Conservation (phyloP, 35 echinoderm and acorn worm species). For the Ophiothrix spiculata region DNA sequence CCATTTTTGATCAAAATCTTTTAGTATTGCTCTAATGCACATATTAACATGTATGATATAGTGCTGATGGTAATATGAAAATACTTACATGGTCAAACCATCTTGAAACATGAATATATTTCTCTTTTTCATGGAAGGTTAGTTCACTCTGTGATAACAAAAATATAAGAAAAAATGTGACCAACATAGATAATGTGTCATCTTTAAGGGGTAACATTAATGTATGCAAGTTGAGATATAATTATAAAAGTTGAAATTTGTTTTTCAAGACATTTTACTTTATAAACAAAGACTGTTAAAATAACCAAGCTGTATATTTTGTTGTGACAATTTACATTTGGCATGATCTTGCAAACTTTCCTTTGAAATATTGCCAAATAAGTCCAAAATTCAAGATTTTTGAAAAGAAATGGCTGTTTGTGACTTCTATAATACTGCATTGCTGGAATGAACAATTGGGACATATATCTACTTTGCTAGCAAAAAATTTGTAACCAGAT, state of each 20-base stretch:
- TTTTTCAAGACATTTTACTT: no score
- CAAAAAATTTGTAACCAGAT: no score
- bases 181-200: background rate
- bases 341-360: no score
- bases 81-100: constrained; percentile 88
- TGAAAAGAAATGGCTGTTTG: no score
- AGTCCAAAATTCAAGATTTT: no score
- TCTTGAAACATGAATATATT: constrained; percentile 60
- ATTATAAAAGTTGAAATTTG: background rate
- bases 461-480: no score
- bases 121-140: constrained; percentile 73
- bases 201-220: background rate
- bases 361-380: no score
- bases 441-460: no score
- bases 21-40: constrained; percentile 46
- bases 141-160: constrained; percentile 39
- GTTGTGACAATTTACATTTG: no score
- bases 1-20: no score
- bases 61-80: constrained; percentile 2
- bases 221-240: background rate
- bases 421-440: no score
- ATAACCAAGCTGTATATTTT: background rate
- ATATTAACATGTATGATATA: constrained; percentile 45
- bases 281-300: background rate
- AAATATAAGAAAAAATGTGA: background rate